Base-by-base conservation (phyloP, 2,888 invertebrate species). In the Deroplatys truncata region DNA sequence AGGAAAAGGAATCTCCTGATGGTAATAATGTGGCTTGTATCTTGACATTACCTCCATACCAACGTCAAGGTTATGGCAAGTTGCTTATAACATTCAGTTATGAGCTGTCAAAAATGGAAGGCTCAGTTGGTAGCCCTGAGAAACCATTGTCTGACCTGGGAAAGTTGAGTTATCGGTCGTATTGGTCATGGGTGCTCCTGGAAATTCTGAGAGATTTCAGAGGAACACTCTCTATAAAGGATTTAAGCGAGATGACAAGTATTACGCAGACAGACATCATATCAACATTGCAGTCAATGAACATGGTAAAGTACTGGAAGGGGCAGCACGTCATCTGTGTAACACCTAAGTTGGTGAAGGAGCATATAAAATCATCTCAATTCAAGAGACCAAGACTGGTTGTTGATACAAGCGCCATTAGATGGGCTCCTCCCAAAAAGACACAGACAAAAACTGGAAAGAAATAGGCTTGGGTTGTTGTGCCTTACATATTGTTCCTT, bases 261-360 rank as follows among this genome's bases (percentile, higher is more conserved):
- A 99, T 99, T 92, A 97, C 98, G 0, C 98, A 98, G 92, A 98
- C 97, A 2, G 99, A 99, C 92, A 99, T 99, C 86, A 98, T 99
- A 92, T 98, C 97, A n/a, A 99, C 98, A 0, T 94, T 99, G 28
- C 99, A 99, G 94, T 98, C 98, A 31, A 97, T 99, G 97, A 99
- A 99, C 93, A 98, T 99, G 98, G 98, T 99, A 0, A 99, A 99
- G 93, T 99, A 99, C 93, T 99, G 99, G 99, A 99, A 99, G 93
- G 99, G 99, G 0, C 99, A 99, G 92, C 98, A 99, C 94, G 98
- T 99, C 0, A 98, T 99, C 91, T 99, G 99, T 94, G 99, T 99
- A 0, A 99, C 99, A 20, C 98, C 99, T 0, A 99, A 99, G 94
- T 95, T 98, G 88, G 98, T 99, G 0, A 97, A 98, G 82, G 99